Evolutionary conservation across 2,888 invertebrate genomes (phyloP).

Genomic region (Polydrusus tereticollis): DNA sequence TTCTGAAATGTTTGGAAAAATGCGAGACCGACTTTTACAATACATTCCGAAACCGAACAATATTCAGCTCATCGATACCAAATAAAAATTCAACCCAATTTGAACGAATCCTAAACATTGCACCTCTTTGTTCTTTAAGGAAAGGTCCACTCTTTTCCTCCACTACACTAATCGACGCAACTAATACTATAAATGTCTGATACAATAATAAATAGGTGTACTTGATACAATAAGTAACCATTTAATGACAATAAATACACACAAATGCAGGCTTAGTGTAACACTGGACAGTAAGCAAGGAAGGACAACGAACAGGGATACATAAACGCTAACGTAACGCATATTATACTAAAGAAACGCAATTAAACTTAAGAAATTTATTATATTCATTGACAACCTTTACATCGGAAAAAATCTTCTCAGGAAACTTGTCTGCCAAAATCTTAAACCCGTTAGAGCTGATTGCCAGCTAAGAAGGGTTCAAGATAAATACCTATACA

Average conservation of each 20-base stretch:
- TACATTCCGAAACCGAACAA: conserved; percentile 52
- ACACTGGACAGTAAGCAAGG: conserved; percentile 69
- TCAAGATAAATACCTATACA: not conserved
- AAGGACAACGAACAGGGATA: conserved; percentile 61
- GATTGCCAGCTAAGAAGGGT: too few species aligned
- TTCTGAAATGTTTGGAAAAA: conserved; percentile 54
- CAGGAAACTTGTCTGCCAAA: too few species aligned
- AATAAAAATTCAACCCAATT: conserved; percentile 52
- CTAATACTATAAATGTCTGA: conserved; percentile 64
- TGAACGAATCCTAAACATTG: conserved; percentile 56
- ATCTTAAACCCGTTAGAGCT: too few species aligned
- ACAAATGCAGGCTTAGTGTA: conserved; percentile 66
- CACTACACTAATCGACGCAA: conserved; percentile 64
- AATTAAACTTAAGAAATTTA: conserved; percentile 57
- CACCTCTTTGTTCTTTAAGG: conserved; percentile 49
- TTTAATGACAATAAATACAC: conserved; percentile 66
- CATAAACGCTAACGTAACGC: conserved; percentile 52
- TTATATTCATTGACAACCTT: conserved; percentile 43
- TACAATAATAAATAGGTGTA: conserved; percentile 66
- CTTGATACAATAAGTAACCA: conserved; percentile 66
- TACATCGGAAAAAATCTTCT: conserved; percentile 14
- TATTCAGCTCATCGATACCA: conserved; percentile 52
- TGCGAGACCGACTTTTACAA: conserved; percentile 40
- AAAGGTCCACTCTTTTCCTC: conserved; percentile 48
- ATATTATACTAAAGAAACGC: conserved; percentile 49